phyloP scores from a whole-genome alignment of 2,888 invertebrate genomes.

The Sinodicranocentrus sp. region DNA sequence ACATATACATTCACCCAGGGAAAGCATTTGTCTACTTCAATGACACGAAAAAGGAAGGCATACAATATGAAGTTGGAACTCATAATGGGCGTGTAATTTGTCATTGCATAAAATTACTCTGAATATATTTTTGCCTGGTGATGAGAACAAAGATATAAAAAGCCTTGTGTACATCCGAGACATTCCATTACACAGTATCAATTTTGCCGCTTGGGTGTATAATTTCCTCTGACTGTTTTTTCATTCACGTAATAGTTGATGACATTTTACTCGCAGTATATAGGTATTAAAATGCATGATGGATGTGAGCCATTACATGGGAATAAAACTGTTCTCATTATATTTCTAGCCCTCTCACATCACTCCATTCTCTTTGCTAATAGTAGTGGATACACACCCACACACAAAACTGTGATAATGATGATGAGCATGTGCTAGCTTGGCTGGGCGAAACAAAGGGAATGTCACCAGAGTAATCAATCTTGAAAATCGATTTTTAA shows the following conservation, averaged over 20 bases:
- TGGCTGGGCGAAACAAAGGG: slow-evolving; percentile 49
- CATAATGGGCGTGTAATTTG: slow-evolving; percentile 46
- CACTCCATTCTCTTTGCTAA: background rate
- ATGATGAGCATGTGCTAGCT: slow-evolving; percentile 37
- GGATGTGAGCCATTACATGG: slow-evolving; percentile 2
- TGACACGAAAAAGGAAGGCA: slow-evolving; percentile 7
- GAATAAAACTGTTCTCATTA: slow-evolving; percentile 5
- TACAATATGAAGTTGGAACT: slow-evolving; percentile 7
- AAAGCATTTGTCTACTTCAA: slow-evolving; percentile 1
- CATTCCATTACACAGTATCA: no score
- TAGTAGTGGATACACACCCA: background rate
- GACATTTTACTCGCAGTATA: no score
- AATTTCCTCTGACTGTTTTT: no score
- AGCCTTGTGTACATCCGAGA: no score
- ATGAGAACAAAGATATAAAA: no score
- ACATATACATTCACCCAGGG: background rate
- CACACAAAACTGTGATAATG: slow-evolving; percentile 25
- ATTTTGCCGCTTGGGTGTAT: no score
- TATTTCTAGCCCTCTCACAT: background rate
- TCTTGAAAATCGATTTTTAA: slow-evolving; percentile 59
- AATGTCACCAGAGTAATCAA: slow-evolving; percentile 61
- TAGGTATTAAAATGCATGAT: background rate
- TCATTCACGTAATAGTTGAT: no score
- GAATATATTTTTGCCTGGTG: no score
- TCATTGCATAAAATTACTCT: slow-evolving; percentile 32